Evolutionary conservation across 1,140 invertebrate genomes (phyloP), one percentile per base, ranked within the genome.

Genomic region (Eueides isabella): DNA sequence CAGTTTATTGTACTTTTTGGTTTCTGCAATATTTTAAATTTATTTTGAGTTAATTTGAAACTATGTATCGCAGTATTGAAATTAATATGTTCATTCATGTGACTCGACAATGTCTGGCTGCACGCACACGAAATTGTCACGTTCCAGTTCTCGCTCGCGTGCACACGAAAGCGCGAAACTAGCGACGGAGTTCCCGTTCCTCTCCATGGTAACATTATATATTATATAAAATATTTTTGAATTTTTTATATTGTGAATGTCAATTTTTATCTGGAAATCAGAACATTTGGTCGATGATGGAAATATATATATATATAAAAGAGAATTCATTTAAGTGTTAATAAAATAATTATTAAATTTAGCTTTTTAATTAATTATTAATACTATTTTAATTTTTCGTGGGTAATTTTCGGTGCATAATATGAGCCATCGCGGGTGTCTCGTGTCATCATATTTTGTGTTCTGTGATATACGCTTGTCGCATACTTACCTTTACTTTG

Each of bases 381-480:
- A 71, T 55, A 23, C 23, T 55, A 26, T 55, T 19, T 23, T 26
- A n/a, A 48, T 23, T 23, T 23, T 26, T 23, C n/a, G 48, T 55
- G n/a, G 23, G 23, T 80, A 70, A 80, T 73, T 80, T 44, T 66
- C 79, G 87, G 90, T 88, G 86, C 88, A 83, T 88, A 84, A 80
- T 81, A 72, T 81, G 73, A 87, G 87, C 90, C 88, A 90, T 90
- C 81, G 84, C 81, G 35, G 35, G 14, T 38, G 35, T 38, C 6
- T 87, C 81, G 83, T 86, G 68, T 70, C 82, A 38, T 38, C 12
- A 38, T 38, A 38, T 80, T 81, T 90, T 89, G 75, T 86, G 87
- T 90, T 89, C 89, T 91, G 89, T 91, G 89, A 91, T 91, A 91
- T 86, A 78, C 31, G 55, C 64, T 75, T 71, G 41, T 19, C 41